phyloP scores from a whole-genome alignment of 2,888 invertebrate species.

The Drosophila borealis region DNA sequence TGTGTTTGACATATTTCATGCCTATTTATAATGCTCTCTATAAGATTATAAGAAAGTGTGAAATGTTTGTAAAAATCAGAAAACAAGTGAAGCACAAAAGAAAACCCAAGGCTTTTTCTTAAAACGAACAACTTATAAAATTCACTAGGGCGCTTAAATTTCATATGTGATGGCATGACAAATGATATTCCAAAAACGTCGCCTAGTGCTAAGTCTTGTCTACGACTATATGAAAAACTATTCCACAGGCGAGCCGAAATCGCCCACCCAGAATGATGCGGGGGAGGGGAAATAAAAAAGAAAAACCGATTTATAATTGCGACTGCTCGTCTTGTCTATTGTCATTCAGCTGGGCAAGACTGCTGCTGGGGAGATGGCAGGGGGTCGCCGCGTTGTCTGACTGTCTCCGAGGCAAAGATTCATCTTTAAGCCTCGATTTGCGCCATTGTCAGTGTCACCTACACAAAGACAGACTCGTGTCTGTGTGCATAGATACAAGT shows the following conservation, averaged over 20 bases:
- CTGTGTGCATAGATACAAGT: conserved; percentile 8
- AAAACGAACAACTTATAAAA: background rate
- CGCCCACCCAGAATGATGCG: background rate
- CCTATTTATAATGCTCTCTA: too few species aligned
- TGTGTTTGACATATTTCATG: too few species aligned
- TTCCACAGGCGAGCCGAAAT: background rate
- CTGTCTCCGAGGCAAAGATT: conserved; percentile 2
- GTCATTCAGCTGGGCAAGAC: conserved; percentile 35
- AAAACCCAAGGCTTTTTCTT: too few species aligned
- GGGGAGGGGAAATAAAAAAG: background rate
- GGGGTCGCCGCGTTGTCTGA: background rate
- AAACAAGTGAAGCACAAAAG: too few species aligned
- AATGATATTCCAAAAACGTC: background rate
- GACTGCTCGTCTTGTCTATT: conserved; percentile 42
- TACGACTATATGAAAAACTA: conserved; percentile 4
- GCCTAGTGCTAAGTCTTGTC: background rate
- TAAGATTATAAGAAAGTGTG: too few species aligned
- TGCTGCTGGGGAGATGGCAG: background rate
- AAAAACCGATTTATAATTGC: conserved; percentile 36
- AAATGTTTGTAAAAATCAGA: too few species aligned
- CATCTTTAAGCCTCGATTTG: conserved; percentile 41
- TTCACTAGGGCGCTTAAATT: too few species aligned
- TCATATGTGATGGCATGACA: background rate
- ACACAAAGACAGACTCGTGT: conserved; percentile 17
- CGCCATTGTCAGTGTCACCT: conserved; percentile 45